Conservation (phyloP, 1,140 invertebrate species). For the Aphidius gifuensis region DNA sequence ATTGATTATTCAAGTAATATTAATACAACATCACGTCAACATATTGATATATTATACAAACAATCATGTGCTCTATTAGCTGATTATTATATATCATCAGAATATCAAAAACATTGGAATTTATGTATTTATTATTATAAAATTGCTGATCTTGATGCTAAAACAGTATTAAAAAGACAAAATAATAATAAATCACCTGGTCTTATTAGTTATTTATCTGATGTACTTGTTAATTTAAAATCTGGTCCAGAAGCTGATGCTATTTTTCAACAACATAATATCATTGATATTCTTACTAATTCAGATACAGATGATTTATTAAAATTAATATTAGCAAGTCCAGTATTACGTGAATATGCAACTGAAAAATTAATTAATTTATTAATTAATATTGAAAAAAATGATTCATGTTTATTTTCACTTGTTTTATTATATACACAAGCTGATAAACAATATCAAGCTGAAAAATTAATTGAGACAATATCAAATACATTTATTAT, state of each 20-base stretch:
- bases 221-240: conserved; percentile 49
- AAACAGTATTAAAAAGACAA: conserved; percentile 53
- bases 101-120: conserved; percentile 56
- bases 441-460: conserved; percentile 53
- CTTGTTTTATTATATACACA: conserved; percentile 57
- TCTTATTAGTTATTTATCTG: conserved; percentile 56
- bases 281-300: conserved; percentile 54
- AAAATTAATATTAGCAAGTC: conserved; percentile 56
- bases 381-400: conserved; percentile 35
- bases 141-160: conserved; percentile 56
- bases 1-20: conserved; percentile 34
- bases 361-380: conserved; percentile 59
- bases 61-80: conserved; percentile 63
- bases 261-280: conserved; percentile 51
- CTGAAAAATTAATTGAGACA: conserved; percentile 49
- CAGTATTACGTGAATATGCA: conserved; percentile 58
- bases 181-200: conserved; percentile 48
- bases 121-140: conserved; percentile 62
- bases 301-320: conserved; percentile 53
- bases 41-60: conserved; percentile 57
- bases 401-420: conserved; percentile 49
- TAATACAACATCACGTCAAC: conserved; percentile 36
- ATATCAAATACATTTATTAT: conserved; percentile 45
- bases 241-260: conserved; percentile 52
- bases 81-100: conserved; percentile 64